phyloP scores from a whole-genome alignment of 1,140 invertebrate species.

The Drosophila arizonae region DNA sequence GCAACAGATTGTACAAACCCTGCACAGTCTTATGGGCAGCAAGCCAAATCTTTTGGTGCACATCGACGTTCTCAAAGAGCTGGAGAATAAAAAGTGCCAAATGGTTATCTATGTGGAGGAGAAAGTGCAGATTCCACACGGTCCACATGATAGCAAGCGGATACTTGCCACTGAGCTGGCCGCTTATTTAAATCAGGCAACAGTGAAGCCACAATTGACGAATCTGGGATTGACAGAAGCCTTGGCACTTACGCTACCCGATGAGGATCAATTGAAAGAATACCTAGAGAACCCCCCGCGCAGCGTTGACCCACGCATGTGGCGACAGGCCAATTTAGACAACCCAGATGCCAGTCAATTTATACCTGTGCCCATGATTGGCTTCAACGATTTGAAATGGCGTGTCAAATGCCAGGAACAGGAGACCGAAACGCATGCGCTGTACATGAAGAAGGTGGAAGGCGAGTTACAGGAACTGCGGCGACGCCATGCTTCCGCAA shows the following conservation, averaged over 20 bases:
- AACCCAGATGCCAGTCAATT: slow-evolving; percentile 95
- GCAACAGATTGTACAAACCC: slow-evolving; percentile 87
- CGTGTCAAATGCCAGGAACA: slow-evolving; percentile 92
- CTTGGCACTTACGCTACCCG: slow-evolving; percentile 86
- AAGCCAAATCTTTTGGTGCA: slow-evolving; percentile 91
- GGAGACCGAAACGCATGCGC: slow-evolving; percentile 90
- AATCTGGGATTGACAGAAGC: slow-evolving; percentile 87
- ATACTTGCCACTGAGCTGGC: slow-evolving; percentile 90
- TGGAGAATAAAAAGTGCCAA: slow-evolving; percentile 90
- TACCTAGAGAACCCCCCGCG: slow-evolving; percentile 94
- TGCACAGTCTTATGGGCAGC: slow-evolving; percentile 89
- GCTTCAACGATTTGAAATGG: slow-evolving; percentile 90
- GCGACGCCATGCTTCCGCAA: slow-evolving; percentile 87
- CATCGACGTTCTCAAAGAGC: slow-evolving; percentile 89
- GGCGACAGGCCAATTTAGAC: slow-evolving; percentile 95
- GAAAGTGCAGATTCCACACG: slow-evolving; percentile 86
- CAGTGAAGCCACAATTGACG: slow-evolving; percentile 87
- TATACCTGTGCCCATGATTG: slow-evolving; percentile 96
- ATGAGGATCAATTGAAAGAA: slow-evolving; percentile 91
- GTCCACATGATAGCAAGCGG: slow-evolving; percentile 85
- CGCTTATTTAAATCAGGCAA: slow-evolving; percentile 87
- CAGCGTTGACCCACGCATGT: slow-evolving; percentile 90
- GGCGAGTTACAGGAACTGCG: slow-evolving; percentile 90
- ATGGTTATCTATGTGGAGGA: slow-evolving; percentile 92
- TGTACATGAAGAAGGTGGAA: slow-evolving; percentile 89